Conservation (phyloP, 2,797 vertebrate genomes). For the Eospalax fontanierii region DNA sequence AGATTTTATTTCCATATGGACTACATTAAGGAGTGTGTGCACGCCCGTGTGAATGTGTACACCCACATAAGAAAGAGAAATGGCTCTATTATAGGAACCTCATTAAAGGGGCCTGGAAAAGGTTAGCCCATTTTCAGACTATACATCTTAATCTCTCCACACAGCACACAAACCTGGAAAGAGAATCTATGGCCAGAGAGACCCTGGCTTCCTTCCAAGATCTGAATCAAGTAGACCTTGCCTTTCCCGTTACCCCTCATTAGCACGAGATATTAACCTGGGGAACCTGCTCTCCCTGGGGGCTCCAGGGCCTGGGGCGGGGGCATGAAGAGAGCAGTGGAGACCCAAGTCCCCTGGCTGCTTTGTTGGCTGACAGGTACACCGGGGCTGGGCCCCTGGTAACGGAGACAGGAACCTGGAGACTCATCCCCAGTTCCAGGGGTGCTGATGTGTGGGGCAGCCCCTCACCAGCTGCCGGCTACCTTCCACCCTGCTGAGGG, state of each 20-base stretch:
- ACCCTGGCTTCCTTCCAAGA: conserved; percentile 88
- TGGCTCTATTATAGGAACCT: conserved; percentile 88
- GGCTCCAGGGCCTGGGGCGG: conserved; percentile 38
- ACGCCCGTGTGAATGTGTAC: not conserved
- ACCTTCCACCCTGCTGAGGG: conserved; percentile 76
- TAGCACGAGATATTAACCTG: conserved; percentile 80
- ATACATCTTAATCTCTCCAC: conserved; percentile 91
- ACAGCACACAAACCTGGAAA: conserved; percentile 77
- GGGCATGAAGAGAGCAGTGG: not conserved
- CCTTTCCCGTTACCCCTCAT: conserved; percentile 87
- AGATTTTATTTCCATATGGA: conserved; percentile 90
- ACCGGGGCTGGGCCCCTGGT: not conserved
- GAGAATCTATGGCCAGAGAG: conserved; percentile 82
- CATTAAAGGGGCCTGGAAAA: conserved; percentile 91
- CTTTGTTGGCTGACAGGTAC: conserved; percentile 69
- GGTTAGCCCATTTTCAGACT: conserved; percentile 91
- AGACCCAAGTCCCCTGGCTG: not conserved
- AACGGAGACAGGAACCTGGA: not conserved
- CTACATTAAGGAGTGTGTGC: conserved; percentile 87
- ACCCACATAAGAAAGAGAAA: conserved; percentile 80
- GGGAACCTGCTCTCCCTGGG: conserved; percentile 61
- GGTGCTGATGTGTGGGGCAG: conserved; percentile 69
- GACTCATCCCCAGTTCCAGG: not conserved
- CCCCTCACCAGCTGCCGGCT: conserved; percentile 79
- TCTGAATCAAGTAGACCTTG: conserved; percentile 85